Evolutionary conservation across 1,140 invertebrate species (phyloP), one percentile per base, ranked within the genome.

Genomic region (Oryctes rhinoceros): DNA sequence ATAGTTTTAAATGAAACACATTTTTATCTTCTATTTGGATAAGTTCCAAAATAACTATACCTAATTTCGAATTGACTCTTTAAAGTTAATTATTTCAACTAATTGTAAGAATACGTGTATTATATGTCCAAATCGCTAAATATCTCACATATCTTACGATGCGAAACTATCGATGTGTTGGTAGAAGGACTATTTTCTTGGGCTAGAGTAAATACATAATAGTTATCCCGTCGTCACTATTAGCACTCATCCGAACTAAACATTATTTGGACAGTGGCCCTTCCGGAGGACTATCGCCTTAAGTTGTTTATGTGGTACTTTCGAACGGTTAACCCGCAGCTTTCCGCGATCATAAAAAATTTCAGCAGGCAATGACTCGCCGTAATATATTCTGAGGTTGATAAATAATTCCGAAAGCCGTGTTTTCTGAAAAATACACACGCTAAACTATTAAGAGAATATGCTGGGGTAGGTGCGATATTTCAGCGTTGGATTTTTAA

Each of bases 371-470:
- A n/a, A 4, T 59, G 53, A 59, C 15, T 4, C 5, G 5, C 15
- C 18, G 15, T 59, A n/a, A 59, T 59, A 59, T 59, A 59, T 59
- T 39, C 15, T 11, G 15, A 59, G 53, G 53, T 59, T n/a, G n/a
- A 59, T 59, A 59, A 59, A 59, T 59, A 59, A 59, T 59, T n/a
- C n/a, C n/a, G 39, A n/a, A 5, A 59, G 53, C 53, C 18, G 5
- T 15, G 15, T 18, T 39, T 59, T 59, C 15, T 59, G 5, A 59
- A 59, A 59, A 15, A 59, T 59, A 59, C 53, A n/a, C 53, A 59
- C 53, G n/a, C 15, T 59, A 59, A 59, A 59, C 53, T 59, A 59
- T 59, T 59, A 59, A 59, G 53, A 18, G n/a, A 59, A 59, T 59
- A 59, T 59, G n/a, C 53, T 59, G 53, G 13, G 10, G 53, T 59